A percentile compares a stretch with the other conserved stretches of the same genome.
These are phyloP conservation scores for Antheraea mylitta DNA, from an alignment of 1,140 invertebrate genomes.

Conservation along the genomic window DNA sequence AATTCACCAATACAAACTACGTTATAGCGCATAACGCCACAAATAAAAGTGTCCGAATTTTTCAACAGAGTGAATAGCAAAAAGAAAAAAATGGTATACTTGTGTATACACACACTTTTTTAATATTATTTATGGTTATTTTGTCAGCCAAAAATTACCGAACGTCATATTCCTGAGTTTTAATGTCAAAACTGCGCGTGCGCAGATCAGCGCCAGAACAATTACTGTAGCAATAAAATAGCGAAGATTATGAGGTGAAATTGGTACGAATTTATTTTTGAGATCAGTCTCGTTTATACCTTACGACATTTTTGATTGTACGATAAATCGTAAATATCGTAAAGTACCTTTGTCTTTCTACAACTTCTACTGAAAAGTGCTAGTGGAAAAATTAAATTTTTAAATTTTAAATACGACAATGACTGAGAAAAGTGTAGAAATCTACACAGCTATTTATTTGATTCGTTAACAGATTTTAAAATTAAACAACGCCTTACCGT, in stretches of 20 bases:
- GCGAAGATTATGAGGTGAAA: conserved; percentile 3
- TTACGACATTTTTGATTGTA: background rate
- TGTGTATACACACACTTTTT: background rate
- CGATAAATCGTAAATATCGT: background rate
- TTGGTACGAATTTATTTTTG: conserved; percentile 2
- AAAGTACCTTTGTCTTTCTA: background rate
- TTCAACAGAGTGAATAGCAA: background rate
- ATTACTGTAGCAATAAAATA: conserved; percentile 13
- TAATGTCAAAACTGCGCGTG: conserved; percentile 4
- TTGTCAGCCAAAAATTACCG: conserved; percentile 15
- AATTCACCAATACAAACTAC: background rate
- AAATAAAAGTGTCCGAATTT: background rate
- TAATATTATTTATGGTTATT: conserved; percentile 19
- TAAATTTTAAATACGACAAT: too few relatives aligned
- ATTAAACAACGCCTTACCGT: too few relatives aligned
- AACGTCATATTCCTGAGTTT: background rate
- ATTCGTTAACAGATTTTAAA: too few relatives aligned
- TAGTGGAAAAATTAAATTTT: too few relatives aligned
- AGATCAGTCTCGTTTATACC: background rate
- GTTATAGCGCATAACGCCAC: background rate
- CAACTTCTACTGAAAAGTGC: too few relatives aligned
- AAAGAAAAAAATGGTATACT: background rate
- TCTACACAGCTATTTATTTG: too few relatives aligned
- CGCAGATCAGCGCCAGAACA: conserved; percentile 8
- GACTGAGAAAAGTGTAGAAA: too few relatives aligned